These are phyloP conservation scores for Drosophila seguyi DNA, from an alignment of 1,140 invertebrate genomes.

Conservation along the genomic window DNA sequence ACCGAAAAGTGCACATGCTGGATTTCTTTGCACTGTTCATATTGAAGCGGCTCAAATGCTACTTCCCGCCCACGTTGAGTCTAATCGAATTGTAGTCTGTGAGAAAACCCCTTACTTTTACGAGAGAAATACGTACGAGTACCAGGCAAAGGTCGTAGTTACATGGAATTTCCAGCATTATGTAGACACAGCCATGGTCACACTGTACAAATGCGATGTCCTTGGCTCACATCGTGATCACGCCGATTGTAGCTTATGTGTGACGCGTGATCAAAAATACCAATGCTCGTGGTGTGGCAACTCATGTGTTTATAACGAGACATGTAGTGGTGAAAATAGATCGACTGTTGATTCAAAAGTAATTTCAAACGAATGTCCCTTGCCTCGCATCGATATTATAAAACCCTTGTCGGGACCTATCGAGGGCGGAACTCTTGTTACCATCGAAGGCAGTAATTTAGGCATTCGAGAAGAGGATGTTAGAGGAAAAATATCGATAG, in stretches of 20 bases:
- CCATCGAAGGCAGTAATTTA: slow-evolving; percentile 98
- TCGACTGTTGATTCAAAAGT: slow-evolving; percentile 5
- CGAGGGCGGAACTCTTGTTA: slow-evolving; percentile 97
- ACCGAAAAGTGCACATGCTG: slow-evolving; percentile 93
- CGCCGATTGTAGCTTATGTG: slow-evolving; percentile 97
- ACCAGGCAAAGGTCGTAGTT: slow-evolving; percentile 94
- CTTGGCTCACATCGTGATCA: slow-evolving; percentile 96
- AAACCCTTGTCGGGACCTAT: slow-evolving; percentile 97
- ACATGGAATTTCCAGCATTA: slow-evolving; percentile 97
- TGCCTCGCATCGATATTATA: slow-evolving; percentile 97
- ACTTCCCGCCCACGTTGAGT: slow-evolving; percentile 93
- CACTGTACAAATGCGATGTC: slow-evolving; percentile 97
- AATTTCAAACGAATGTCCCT: slow-evolving; percentile 93
- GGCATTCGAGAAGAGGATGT: slow-evolving; percentile 96
- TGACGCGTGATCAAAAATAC: slow-evolving; percentile 94
- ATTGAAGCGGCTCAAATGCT: slow-evolving; percentile 96
- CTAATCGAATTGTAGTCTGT: slow-evolving; percentile 93
- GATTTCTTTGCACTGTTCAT: slow-evolving; percentile 95
- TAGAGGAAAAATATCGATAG: slow-evolving; percentile 95
- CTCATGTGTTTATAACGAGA: slow-evolving; percentile 93
- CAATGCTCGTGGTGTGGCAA: slow-evolving; percentile 97
- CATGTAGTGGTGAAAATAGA: slow-evolving; percentile 86
- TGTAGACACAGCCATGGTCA: slow-evolving; percentile 95
- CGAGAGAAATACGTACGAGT: slow-evolving; percentile 93
- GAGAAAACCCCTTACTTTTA: slow-evolving; percentile 96